These are phyloP conservation scores for Poecilobothrus nobilitatus DNA, from an alignment of 2,888 invertebrate genomes.

Conservation along the genomic window DNA sequence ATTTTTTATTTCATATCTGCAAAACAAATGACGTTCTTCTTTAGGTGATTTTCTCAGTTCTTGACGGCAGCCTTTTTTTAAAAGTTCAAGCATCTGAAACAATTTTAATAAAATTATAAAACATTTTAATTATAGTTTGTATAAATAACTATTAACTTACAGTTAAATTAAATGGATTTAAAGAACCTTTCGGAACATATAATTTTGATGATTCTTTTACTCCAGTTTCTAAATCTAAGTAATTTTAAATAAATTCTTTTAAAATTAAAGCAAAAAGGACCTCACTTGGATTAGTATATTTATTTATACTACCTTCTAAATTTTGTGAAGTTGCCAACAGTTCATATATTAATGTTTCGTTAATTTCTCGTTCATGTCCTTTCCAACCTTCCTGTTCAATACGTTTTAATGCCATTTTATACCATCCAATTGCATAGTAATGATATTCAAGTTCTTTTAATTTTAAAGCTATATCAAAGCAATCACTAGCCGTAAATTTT, in stretches of 20 bases:
- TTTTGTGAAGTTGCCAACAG: background rate
- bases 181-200: background rate
- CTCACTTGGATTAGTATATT: background rate
- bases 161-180: background rate
- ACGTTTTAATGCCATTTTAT: background rate
- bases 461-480: background rate
- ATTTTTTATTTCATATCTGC: slow-evolving; percentile 9
- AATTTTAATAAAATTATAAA: no score
- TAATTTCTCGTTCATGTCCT: background rate
- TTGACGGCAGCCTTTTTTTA: background rate
- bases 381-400: background rate
- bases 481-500: background rate
- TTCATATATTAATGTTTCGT: background rate
- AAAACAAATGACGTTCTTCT: slow-evolving; percentile 8
- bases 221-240: background rate
- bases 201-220: background rate
- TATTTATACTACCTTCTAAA: background rate
- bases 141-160: background rate
- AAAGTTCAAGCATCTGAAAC: background rate
- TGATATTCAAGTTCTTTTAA: background rate
- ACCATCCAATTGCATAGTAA: background rate
- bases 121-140: no score
- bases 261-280: background rate
- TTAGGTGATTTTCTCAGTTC: background rate
- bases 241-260: background rate